These are phyloP conservation scores for Lacanobia wlatinum DNA, from an alignment of 2,888 invertebrate genomes.

Conservation along the genomic window DNA sequence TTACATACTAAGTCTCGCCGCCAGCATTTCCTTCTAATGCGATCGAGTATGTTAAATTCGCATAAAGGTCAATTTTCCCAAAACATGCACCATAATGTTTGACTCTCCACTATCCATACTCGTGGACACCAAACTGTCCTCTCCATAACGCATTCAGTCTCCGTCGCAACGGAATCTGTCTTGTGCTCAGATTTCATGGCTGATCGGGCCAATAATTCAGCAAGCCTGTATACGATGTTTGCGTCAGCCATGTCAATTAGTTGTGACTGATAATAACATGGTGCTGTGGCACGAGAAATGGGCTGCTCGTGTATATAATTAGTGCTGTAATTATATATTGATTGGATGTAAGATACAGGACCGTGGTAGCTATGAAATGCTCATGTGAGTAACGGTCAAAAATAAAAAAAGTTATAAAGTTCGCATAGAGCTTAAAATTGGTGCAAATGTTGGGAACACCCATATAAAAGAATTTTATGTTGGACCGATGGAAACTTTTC, in stretches of 20 bases:
- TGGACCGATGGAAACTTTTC: no score
- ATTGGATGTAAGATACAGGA: background rate
- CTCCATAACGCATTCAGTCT: background rate
- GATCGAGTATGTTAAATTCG: no score
- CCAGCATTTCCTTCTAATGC: no score
- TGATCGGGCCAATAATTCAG: conserved; percentile 44
- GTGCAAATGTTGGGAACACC: no score
- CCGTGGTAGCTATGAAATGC: no score
- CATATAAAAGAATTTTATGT: no score
- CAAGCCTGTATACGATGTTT: conserved; percentile 29
- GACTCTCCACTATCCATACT: no score
- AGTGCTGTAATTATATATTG: background rate
- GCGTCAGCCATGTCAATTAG: conserved; percentile 53
- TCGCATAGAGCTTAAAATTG: no score
- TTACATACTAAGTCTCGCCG: no score
- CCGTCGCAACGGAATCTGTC: conserved; percentile 29
- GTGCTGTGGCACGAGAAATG: background rate
- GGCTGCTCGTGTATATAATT: background rate
- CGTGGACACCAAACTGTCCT: background rate
- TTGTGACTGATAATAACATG: conserved; percentile 52
- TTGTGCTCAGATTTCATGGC: conserved; percentile 37
- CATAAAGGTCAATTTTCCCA: no score
- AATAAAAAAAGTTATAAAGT: no score
- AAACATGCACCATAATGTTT: background rate
- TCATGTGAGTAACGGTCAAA: no score